These are phyloP conservation scores for Chaitophorus viminalis DNA, from an alignment of 2,888 invertebrate genomes.

Conservation along the genomic window DNA sequence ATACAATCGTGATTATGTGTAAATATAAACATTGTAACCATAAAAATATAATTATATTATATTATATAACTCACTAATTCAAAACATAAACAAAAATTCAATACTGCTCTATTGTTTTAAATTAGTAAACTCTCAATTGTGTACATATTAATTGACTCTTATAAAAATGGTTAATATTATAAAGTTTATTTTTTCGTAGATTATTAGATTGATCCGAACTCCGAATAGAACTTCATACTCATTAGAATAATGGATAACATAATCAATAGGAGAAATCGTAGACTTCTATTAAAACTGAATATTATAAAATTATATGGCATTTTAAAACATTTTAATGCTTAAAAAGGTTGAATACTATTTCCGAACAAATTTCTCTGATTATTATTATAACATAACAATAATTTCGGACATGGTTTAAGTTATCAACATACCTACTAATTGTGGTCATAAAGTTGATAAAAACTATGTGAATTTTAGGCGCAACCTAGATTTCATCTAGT, in stretches of 20 bases:
- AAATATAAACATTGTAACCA: not conserved
- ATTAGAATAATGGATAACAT: constrained; percentile 10
- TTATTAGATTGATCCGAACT: not conserved
- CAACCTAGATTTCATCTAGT: too few relatives aligned
- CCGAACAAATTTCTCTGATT: too few relatives aligned
- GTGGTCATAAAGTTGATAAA: too few relatives aligned
- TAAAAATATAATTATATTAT: not conserved
- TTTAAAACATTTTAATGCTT: too few relatives aligned
- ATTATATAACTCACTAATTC: not conserved
- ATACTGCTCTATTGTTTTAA: constrained; percentile 15
- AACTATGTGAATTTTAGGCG: too few relatives aligned
- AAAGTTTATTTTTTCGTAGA: constrained; percentile 2
- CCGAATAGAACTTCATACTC: not conserved
- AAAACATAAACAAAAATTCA: not conserved
- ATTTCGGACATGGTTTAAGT: too few relatives aligned
- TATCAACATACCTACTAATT: too few relatives aligned
- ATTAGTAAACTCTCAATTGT: constrained; percentile 26
- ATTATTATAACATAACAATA: too few relatives aligned
- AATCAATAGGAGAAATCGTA: not conserved
- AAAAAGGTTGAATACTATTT: too few relatives aligned
- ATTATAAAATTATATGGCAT: too few relatives aligned
- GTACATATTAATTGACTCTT: not conserved
- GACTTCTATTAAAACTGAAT: not conserved
- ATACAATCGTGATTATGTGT: not conserved
- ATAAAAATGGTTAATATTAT: not conserved